phyloP scores from a whole-genome alignment of 2,113 vertebrate species.

The Heloderma charlesbogerti region DNA sequence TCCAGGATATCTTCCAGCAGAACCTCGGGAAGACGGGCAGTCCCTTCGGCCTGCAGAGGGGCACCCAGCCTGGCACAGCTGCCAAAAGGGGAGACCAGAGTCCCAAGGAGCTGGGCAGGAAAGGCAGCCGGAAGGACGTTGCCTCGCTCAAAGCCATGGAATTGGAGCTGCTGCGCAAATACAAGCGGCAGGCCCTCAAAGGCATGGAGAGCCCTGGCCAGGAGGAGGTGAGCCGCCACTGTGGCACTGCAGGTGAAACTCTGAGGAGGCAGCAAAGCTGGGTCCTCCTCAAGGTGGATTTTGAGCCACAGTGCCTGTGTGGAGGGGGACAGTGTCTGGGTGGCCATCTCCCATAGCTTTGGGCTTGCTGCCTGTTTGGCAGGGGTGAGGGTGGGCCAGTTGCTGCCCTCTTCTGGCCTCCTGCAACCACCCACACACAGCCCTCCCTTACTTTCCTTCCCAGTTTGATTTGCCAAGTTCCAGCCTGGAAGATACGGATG shows the following conservation, averaged over 20 bases:
- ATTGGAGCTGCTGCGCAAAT: slow-evolving; percentile 87
- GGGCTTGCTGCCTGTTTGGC: not conserved
- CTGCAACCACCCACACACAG: too few species aligned
- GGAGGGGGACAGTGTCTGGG: slow-evolving; percentile 20
- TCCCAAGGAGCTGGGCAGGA: slow-evolving; percentile 85
- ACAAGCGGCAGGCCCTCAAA: slow-evolving; percentile 88
- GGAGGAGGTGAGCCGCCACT: not conserved
- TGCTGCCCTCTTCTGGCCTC: too few species aligned
- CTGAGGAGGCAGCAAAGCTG: not conserved
- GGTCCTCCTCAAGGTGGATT: not conserved
- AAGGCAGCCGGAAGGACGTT: slow-evolving; percentile 81
- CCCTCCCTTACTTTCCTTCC: slow-evolving; percentile 13
- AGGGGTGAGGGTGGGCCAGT: too few species aligned
- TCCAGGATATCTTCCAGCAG: slow-evolving; percentile 90
- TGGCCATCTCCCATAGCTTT: not conserved
- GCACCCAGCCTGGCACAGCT: slow-evolving; percentile 75
- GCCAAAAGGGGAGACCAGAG: slow-evolving; percentile 86
- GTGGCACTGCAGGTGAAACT: too few species aligned
- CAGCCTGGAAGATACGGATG: slow-evolving; percentile 84
- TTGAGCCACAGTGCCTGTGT: slow-evolving; percentile 22
- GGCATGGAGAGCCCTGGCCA: slow-evolving; percentile 61
- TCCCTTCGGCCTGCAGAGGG: slow-evolving; percentile 79
- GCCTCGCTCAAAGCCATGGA: slow-evolving; percentile 72
- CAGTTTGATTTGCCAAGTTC: slow-evolving; percentile 81
- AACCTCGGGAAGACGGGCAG: slow-evolving; percentile 86